These are phyloP conservation scores for Synanceia verrucosa DNA, from an alignment of 2,797 vertebrate species.

Conservation along the genomic window DNA sequence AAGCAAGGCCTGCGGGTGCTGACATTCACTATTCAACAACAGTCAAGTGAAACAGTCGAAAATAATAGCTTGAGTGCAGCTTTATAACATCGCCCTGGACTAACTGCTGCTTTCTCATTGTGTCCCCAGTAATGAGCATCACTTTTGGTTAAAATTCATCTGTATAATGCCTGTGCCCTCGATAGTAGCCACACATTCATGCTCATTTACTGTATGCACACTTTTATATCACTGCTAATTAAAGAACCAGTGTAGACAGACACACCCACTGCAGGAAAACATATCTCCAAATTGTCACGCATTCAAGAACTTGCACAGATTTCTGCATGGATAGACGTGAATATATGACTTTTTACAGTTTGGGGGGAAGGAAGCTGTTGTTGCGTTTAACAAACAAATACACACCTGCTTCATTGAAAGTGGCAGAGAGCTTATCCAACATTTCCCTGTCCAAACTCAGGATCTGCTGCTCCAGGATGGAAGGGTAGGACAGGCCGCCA, in stretches of 20 bases:
- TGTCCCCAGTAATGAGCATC: constrained; percentile 4
- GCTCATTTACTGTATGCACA: not conserved
- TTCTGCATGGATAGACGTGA: not conserved
- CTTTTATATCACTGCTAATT: constrained; percentile 4
- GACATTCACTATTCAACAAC: constrained; percentile 66
- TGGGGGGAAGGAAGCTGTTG: not conserved
- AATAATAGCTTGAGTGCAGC: constrained; percentile 45
- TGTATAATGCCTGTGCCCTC: constrained; percentile 7
- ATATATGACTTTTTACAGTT: not conserved
- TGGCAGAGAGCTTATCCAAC: constrained; percentile 91
- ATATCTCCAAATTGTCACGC: not conserved
- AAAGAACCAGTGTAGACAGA: not conserved
- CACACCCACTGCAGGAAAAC: not conserved
- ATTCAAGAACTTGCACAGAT: not conserved
- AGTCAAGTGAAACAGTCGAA: constrained; percentile 51
- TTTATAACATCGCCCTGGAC: constrained; percentile 16
- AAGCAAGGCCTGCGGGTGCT: constrained; percentile 68
- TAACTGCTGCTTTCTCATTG: constrained; percentile 11
- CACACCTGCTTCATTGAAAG: constrained; percentile 96
- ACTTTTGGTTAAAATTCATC: constrained; percentile 6
- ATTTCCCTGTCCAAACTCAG: constrained; percentile 92
- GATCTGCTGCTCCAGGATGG: constrained; percentile 96
- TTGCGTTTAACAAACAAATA: not conserved
- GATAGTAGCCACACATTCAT: constrained; percentile 8
- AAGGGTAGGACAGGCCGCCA: constrained; percentile 88